Percentiles rank a stretch among this genome's conserved stretches.
Evolutionary conservation across 2,797 vertebrate species (phyloP).

Genomic region (Silurus aristotelis): DNA sequence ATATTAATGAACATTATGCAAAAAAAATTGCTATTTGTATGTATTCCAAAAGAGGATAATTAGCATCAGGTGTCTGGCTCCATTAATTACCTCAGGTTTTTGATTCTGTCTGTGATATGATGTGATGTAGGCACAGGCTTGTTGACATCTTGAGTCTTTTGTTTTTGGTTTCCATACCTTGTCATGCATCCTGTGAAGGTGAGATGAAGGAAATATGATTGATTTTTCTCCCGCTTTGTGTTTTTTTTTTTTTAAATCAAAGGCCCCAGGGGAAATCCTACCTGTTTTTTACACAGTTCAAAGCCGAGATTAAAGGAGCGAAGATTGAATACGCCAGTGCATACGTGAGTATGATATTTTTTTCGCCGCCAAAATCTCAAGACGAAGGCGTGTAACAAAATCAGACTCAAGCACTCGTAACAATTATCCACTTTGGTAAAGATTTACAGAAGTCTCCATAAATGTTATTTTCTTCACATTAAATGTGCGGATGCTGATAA

Average conservation of each 20-base stretch:
- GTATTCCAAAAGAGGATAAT: neutral
- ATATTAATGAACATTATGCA: neutral
- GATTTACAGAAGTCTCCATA: neutral
- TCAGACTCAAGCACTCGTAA: neutral
- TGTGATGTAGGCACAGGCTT: neutral
- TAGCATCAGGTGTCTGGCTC: neutral
- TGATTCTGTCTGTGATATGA: constrained; percentile 3
- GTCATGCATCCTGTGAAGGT: constrained; percentile 11
- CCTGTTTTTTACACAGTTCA: constrained; percentile 95
- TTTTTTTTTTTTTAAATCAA: constrained; percentile 40
- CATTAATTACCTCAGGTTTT: neutral
- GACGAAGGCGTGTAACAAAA: neutral
- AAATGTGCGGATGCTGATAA: neutral
- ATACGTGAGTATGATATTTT: constrained; percentile 79
- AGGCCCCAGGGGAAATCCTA: constrained; percentile 97
- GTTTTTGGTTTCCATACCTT: constrained; percentile 35
- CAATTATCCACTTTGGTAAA: too few species aligned
- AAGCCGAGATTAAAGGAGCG: constrained; percentile 87
- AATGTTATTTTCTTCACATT: neutral
- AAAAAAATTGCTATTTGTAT: neutral
- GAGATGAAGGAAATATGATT: constrained; percentile 48
- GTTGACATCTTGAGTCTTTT: neutral
- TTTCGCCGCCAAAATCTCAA: neutral
- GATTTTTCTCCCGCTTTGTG: constrained; percentile 40
- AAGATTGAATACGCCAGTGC: constrained; percentile 88